phyloP scores from a whole-genome alignment of 2,113 vertebrate genomes.

The Helogale parvula region DNA sequence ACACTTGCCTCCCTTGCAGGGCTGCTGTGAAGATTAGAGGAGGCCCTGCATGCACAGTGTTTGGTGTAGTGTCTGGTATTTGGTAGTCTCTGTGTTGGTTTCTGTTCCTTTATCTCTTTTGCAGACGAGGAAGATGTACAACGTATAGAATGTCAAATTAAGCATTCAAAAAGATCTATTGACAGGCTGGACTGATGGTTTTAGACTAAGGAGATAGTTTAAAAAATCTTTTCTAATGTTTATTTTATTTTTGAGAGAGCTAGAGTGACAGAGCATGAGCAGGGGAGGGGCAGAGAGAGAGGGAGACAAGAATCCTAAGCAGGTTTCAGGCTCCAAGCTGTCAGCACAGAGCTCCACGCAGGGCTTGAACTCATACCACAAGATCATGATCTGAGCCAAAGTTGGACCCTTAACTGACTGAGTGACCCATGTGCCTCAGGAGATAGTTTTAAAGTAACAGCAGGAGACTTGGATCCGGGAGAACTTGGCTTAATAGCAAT shows the following conservation, averaged over 20 bases:
- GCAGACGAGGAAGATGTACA: not conserved
- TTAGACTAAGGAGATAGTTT: slow-evolving; percentile 10
- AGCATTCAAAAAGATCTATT: not conserved
- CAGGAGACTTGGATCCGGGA: not conserved
- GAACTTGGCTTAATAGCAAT: not conserved
- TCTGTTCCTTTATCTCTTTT: not conserved
- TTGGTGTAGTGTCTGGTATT: not conserved
- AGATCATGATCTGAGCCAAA: too few species aligned
- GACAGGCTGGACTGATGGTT: not conserved
- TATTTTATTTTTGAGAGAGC: too few species aligned
- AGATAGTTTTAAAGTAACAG: not conserved
- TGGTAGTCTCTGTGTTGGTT: not conserved
- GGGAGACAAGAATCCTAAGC: too few species aligned
- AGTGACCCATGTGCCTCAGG: too few species aligned
- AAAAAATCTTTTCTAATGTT: not conserved
- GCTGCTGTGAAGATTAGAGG: not conserved
- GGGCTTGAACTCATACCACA: too few species aligned
- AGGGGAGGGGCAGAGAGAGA: too few species aligned
- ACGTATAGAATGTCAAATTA: not conserved
- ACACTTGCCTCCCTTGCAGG: not conserved
- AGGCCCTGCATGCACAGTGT: not conserved
- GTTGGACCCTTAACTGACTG: too few species aligned
- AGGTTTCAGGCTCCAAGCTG: too few species aligned
- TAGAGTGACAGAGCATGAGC: too few species aligned
- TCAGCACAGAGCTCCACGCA: too few species aligned